These are phyloP conservation scores for Coluber constrictor DNA, from an alignment of 2,797 vertebrate genomes.

Conservation along the genomic window DNA sequence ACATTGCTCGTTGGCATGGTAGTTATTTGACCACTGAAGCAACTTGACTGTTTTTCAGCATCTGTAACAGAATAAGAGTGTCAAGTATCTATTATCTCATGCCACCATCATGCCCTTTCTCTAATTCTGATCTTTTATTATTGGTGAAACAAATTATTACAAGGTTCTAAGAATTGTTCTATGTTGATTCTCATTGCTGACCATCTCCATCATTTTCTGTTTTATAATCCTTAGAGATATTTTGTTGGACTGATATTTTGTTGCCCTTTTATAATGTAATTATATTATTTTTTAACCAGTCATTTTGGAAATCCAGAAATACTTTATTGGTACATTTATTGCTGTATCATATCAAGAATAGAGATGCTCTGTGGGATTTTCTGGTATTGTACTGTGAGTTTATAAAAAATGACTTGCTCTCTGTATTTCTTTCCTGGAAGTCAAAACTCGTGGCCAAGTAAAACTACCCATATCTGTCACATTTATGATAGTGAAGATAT, in stretches of 20 bases:
- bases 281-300: background rate
- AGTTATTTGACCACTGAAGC: background rate
- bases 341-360: background rate
- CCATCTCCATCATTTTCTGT: background rate
- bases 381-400: background rate
- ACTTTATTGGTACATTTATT: background rate
- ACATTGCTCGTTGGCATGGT: background rate
- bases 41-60: background rate
- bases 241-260: background rate
- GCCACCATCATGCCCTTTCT: background rate
- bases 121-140: background rate
- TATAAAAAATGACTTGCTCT: background rate
- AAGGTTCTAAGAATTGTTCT: background rate
- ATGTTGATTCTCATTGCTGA: background rate
- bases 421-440: background rate
- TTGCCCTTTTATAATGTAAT: background rate
- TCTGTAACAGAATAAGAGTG: background rate
- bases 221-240: background rate
- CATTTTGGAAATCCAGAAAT: background rate
- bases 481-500: background rate
- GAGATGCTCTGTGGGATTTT: background rate
- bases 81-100: background rate
- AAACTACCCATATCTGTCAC: background rate
- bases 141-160: background rate
- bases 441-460: too few relatives aligned